Conservation (phyloP, 1,140 invertebrate genomes). For the Apis florea region DNA sequence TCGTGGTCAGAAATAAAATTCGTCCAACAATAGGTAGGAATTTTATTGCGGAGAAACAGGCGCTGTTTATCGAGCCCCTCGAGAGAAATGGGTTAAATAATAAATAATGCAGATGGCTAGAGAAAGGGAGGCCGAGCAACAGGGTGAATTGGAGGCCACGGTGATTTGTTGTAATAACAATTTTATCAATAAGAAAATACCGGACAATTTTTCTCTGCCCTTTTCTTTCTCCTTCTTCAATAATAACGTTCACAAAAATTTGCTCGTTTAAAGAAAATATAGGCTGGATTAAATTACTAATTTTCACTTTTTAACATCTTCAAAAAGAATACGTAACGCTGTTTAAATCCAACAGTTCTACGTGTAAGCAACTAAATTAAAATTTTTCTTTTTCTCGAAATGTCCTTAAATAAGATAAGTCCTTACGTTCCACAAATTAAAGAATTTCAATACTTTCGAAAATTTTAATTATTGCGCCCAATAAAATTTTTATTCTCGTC, state of each 20-base stretch:
- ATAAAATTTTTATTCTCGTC: too few relatives aligned
- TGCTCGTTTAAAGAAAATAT: background rate
- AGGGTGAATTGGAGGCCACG: background rate
- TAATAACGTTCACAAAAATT: slow-evolving; percentile 10
- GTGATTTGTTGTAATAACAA: background rate
- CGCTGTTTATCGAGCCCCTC: background rate
- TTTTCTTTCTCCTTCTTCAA: background rate
- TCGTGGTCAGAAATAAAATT: background rate
- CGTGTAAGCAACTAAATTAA: too few relatives aligned
- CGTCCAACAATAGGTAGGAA: background rate
- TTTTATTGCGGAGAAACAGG: background rate
- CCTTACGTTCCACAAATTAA: too few relatives aligned
- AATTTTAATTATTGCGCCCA: too few relatives aligned
- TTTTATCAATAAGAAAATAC: slow-evolving; percentile 1
- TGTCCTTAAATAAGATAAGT: too few relatives aligned
- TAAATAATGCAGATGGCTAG: background rate
- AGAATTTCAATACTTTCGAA: too few relatives aligned
- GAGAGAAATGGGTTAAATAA: slow-evolving; percentile 13
- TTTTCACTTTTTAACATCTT: too few relatives aligned
- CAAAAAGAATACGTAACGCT: too few relatives aligned
- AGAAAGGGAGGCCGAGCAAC: background rate
- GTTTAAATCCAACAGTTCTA: too few relatives aligned
- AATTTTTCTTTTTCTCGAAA: too few relatives aligned
- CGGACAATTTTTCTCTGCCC: background rate
- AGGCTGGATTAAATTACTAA: too few relatives aligned